A percentile compares a stretch with the other conserved stretches of the same genome.
These are phyloP conservation scores for Rhabdomys dilectus DNA, from an alignment of 2,113 vertebrate species.

Conservation along the genomic window DNA sequence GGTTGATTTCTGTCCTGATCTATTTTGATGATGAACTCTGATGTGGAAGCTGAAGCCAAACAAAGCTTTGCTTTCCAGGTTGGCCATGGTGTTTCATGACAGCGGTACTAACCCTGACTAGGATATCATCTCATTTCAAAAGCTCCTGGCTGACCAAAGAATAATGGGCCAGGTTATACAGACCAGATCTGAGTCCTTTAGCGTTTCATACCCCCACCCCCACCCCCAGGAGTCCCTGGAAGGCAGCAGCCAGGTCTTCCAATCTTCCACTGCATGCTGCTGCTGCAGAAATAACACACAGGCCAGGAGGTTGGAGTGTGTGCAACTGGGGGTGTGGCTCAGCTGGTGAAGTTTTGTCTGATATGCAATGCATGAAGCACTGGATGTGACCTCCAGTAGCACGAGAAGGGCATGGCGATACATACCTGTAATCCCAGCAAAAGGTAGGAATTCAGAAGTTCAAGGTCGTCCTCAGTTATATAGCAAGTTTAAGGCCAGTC, in stretches of 20 bases:
- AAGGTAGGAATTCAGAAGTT: background rate
- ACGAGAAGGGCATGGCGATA: background rate
- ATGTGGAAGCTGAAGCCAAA: background rate
- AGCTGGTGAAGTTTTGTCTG: too few species aligned
- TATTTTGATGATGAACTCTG: background rate
- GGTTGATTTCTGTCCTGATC: background rate
- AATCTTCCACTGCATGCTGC: background rate
- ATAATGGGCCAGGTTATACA: background rate
- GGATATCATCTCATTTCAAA: background rate
- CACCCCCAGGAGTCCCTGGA: background rate
- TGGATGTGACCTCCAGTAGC: background rate
- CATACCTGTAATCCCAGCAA: background rate
- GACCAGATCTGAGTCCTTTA: background rate
- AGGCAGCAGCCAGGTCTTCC: background rate
- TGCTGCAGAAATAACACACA: background rate
- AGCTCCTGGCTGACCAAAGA: background rate
- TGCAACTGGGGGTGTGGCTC: background rate
- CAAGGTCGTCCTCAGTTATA: background rate
- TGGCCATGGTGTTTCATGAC: background rate
- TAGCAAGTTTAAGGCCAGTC: background rate
- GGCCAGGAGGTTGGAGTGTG: background rate
- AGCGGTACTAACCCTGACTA: background rate
- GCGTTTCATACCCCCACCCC: background rate
- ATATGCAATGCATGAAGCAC: background rate
- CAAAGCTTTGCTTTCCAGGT: background rate